Conservation (phyloP, 92 coral and sea anemone species). For the Porites cylindrica region DNA sequence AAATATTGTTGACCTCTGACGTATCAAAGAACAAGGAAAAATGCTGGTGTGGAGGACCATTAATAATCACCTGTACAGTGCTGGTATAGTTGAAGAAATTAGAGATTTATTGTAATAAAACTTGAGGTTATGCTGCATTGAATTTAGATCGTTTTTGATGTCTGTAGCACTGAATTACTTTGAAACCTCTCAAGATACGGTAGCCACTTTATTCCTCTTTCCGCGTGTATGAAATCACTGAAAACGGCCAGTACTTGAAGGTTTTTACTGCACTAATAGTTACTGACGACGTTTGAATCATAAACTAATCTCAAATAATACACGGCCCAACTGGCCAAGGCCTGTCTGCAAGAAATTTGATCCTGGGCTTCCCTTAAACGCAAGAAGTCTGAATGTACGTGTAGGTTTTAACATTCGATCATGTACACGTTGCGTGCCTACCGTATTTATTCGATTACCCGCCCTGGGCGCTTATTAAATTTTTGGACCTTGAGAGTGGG, state of each 20-base stretch:
- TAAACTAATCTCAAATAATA: no score
- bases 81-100: neutral
- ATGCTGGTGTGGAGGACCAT: neutral
- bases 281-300: no score
- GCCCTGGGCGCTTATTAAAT: no score
- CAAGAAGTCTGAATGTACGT: no score
- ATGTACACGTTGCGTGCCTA: neutral
- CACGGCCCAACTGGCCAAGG: no score
- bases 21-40: neutral
- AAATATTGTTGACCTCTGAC: neutral
- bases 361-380: no score
- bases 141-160: neutral
- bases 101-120: constrained; percentile 4
- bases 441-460: no score
- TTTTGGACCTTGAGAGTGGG: no score
- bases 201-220: neutral
- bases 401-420: neutral
- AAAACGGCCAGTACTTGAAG: no score
- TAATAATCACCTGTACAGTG: constrained; percentile 8
- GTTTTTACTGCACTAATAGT: no score
- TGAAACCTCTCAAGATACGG: neutral
- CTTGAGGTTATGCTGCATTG: neutral
- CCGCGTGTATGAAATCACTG: neutral
- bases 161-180: no score
- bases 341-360: no score